Evolutionary conservation across 2,797 vertebrate species (phyloP).

Genomic region (Salmo trutta): DNA sequence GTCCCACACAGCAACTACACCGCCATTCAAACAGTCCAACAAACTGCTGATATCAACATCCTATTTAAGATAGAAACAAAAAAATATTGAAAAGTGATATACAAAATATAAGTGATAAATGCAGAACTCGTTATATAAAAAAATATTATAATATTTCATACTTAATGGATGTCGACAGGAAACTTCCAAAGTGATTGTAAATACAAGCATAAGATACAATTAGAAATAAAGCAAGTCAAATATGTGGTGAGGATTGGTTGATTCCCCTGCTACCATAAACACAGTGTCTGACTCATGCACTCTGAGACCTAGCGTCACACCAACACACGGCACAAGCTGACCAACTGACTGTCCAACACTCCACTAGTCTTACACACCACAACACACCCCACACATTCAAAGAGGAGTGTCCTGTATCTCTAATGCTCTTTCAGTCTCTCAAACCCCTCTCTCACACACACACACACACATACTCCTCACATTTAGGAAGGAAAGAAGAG

Average conservation of each 20-base stretch:
- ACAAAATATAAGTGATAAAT: background rate
- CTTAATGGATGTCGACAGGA: background rate
- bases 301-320: constrained; percentile 42
- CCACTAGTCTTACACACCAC: constrained; percentile 13
- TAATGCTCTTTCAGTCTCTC: constrained; percentile 1
- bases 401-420: constrained; percentile 6
- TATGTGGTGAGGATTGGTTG: constrained; percentile 30
- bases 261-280: constrained; percentile 44
- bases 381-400: constrained; percentile 25
- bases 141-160: background rate
- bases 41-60: background rate
- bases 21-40: constrained; percentile 4
- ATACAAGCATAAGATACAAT: constrained; percentile 14
- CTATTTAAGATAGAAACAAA: background rate
- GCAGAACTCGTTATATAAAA: background rate
- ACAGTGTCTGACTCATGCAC: constrained; percentile 40
- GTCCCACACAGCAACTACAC: background rate
- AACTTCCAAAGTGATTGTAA: constrained; percentile 18
- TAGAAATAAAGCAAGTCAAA: constrained; percentile 14
- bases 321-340: constrained; percentile 42
- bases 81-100: background rate
- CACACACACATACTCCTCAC: constrained; percentile 13
- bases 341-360: constrained; percentile 34
- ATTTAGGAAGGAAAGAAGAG: constrained; percentile 58
- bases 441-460: constrained; percentile 24